Evolutionary conservation across 2,888 invertebrate species (phyloP), one percentile per base, ranked within the genome.

Genomic region (Tiliacea citrago): DNA sequence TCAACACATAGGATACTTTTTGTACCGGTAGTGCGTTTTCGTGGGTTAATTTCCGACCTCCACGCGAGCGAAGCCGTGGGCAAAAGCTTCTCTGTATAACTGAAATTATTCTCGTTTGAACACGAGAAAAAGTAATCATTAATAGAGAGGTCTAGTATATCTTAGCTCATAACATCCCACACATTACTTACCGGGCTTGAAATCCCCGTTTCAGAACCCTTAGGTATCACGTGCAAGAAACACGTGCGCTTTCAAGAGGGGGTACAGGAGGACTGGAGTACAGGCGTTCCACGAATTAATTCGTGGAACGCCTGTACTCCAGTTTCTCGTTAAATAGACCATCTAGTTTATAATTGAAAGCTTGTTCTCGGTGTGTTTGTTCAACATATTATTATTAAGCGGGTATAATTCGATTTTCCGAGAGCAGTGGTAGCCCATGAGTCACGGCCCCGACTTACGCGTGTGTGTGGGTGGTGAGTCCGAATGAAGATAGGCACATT

Each of bases 251-350:
- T 13, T 7, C 24, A 29, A 21, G 45, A 77, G 35, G 0, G n/a
- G n/a, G n/a, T n/a, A n/a, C n/a, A n/a, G n/a, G n/a, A n/a, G n/a
- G n/a, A n/a, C n/a, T n/a, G n/a, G n/a, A n/a, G n/a, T n/a, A n/a
- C n/a, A n/a, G n/a, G n/a, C n/a, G n/a, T n/a, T n/a, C n/a, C 42
- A 51, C 16, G 51, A 77, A 75, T 77, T 68, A 60, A 58, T 45
- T 35, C 13, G 1, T 16, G 29, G 51, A 67, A 58, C 29, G 29
- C 2, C 42, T 39, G 47, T 66, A 45, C 35, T 75, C 68, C 16
- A 68, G 35, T 45, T 51, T 45, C 35, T 45, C 35, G 42, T 45
- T 42, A 58, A 35, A 21, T 39, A 45, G 12, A 45, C 16, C 21
- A 24, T 6, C 12, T 60, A 29, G 29, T 51, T 51, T 8, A 9